These are phyloP conservation scores for Carassius gibelio DNA, from an alignment of 2,113 vertebrate genomes.

Conservation along the genomic window DNA sequence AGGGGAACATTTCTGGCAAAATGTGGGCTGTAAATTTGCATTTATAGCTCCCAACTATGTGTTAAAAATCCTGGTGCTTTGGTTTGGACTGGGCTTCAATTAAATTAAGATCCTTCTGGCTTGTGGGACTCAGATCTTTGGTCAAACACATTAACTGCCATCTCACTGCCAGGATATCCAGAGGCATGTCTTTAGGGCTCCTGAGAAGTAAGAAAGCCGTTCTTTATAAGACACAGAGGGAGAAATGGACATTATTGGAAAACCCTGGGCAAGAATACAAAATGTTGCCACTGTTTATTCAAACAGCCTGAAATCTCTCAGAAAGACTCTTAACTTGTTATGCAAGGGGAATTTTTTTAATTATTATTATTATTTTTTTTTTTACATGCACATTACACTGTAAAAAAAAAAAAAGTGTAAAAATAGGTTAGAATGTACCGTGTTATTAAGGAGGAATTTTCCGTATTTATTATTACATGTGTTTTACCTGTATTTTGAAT, in stretches of 20 bases:
- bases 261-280: not conserved
- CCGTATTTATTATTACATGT: too few relatives aligned
- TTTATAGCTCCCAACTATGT: slow-evolving; percentile 68
- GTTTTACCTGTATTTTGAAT: too few relatives aligned
- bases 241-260: slow-evolving; percentile 36
- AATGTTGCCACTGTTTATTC: not conserved
- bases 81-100: slow-evolving; percentile 58
- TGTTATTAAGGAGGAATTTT: too few relatives aligned
- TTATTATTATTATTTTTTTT: not conserved
- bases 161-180: slow-evolving; percentile 44
- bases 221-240: slow-evolving; percentile 33
- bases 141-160: slow-evolving; percentile 53
- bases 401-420: not conserved
- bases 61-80: slow-evolving; percentile 63
- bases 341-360: too few relatives aligned
- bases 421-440: too few relatives aligned
- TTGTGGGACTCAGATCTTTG: slow-evolving; percentile 53
- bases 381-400: not conserved
- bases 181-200: slow-evolving; percentile 51
- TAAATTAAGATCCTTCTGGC: slow-evolving; percentile 65
- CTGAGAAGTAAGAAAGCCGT: slow-evolving; percentile 20
- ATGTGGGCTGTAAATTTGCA: slow-evolving; percentile 60
- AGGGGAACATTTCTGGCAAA: slow-evolving; percentile 54
- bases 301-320: not conserved
- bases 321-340: not conserved